Base-by-base conservation (phyloP, 2,113 vertebrate species). In the Ahaetulla prasina region DNA sequence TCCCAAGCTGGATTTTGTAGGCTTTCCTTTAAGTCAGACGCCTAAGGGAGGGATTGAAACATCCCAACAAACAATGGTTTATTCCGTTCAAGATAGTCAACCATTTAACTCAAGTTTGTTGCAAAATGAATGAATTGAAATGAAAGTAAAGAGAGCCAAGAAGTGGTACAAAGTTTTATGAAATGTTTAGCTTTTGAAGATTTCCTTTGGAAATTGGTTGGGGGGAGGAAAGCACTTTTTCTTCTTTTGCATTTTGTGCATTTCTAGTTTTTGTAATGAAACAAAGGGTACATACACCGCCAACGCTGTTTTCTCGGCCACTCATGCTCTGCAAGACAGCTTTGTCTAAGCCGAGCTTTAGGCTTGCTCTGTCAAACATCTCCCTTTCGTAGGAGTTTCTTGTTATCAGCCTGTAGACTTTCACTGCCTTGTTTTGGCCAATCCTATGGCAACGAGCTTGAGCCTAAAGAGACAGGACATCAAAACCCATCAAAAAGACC, bases 281-380 rank as follows among this genome's bases (percentile, higher is more conserved):
- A 18, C 30, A 7, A 94, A 89, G 52, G 93, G 85, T 95, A 98
- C 98, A 91, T 97, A 99, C 99, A 91, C 99, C 99, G 96, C 99
- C 98, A 18, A 98, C 97, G 93, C 98, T 99, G 97, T 98, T 99
- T 94, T 99, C 99, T 94, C 99, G 97, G 92, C 99, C 99, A 57
- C 99, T 99, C 99, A 99, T 99, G 97, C 99, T 99, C 97, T 99
- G 99, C 91, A 99, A 92, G 94, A 99, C 99, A 30, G 99, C 99
- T 95, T 99, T 99, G 97, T 99, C 99, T 93, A 99, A 97, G 30
- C 99, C 99, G 95, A 99, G 96, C 93, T 99, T 99, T 95, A 99
- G 98, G 93, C 99, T 99, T 94, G 99, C 99, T 52, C 99, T 98
- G 97, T 99, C 99, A 91, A 99, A 99, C 99, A 99, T 99, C 95